Conservation (phyloP, 2,797 vertebrate genomes). For the Masticophis lateralis region DNA sequence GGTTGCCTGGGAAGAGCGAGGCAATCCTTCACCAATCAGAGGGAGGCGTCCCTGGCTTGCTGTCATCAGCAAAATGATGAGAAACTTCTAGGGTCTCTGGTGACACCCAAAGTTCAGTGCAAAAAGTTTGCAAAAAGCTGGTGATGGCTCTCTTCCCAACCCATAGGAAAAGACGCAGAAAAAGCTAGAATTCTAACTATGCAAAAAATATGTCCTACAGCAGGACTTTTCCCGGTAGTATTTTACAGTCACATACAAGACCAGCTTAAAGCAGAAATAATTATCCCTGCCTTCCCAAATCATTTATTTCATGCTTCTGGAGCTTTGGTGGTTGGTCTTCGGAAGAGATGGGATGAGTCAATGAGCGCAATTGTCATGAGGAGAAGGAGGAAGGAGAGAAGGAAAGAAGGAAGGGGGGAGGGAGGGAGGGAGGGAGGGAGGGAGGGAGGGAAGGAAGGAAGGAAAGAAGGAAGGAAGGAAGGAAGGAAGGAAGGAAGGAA, state of each 20-base stretch:
- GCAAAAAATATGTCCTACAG: neutral
- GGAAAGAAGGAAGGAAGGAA: neutral
- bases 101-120: constrained; percentile 25
- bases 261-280: neutral
- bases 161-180: constrained; percentile 38
- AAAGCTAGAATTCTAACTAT: neutral
- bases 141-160: neutral
- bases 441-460: too few relatives aligned
- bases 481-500: too few relatives aligned
- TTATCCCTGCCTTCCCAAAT: neutral
- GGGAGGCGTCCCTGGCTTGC: constrained; percentile 43
- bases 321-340: neutral
- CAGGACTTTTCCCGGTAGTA: neutral
- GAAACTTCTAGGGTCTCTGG: constrained; percentile 5
- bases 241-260: neutral
- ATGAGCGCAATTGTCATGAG: neutral
- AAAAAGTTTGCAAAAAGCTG: constrained; percentile 35
- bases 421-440: neutral
- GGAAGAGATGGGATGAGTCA: neutral
- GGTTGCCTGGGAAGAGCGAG: constrained; percentile 43
- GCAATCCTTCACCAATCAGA: constrained; percentile 46
- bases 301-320: neutral
- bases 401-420: neutral
- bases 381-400: neutral
- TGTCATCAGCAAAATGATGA: constrained; percentile 36